Percentiles rank a stretch among this genome's conserved stretches.
Evolutionary conservation across 2,113 vertebrate genomes (phyloP).

Genomic region (Gambusia holbrooki): DNA sequence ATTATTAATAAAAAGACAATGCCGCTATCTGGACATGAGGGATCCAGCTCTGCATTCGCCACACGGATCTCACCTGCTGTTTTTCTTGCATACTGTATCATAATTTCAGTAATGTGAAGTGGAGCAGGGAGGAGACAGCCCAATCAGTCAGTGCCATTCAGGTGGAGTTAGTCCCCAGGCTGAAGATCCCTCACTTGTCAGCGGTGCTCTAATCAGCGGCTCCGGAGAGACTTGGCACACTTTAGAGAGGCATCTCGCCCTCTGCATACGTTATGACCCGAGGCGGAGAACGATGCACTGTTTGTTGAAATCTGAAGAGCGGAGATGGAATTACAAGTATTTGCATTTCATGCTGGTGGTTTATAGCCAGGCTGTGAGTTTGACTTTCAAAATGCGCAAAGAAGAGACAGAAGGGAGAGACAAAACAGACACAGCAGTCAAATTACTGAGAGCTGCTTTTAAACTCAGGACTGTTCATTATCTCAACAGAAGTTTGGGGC

Average conservation of each 20-base stretch:
- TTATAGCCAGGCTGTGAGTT: no score
- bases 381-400: no score
- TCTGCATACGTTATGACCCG: slow-evolving; percentile 45
- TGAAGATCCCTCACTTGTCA: slow-evolving; percentile 62
- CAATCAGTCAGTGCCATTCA: slow-evolving; percentile 69
- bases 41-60: slow-evolving; percentile 57
- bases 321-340: no score
- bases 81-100: slow-evolving; percentile 43
- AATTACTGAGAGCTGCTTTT: no score
- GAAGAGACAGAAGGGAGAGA: no score
- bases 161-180: slow-evolving; percentile 62
- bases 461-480: no score
- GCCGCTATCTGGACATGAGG: slow-evolving; percentile 17
- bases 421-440: no score
- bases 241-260: slow-evolving; percentile 48
- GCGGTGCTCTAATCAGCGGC: slow-evolving; percentile 56
- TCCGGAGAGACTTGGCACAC: slow-evolving; percentile 18
- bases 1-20: slow-evolving; percentile 35
- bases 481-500: no score
- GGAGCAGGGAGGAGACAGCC: slow-evolving; percentile 44
- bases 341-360: no score
- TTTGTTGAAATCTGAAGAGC: no score
- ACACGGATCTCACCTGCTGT: slow-evolving; percentile 2
- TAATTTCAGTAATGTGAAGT: slow-evolving; percentile 44
- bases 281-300: slow-evolving; percentile 5